Percentiles rank a stretch among this genome's conserved stretches.
Conservation (phyloP, 2,113 vertebrate species). For the Ochotona princeps region DNA sequence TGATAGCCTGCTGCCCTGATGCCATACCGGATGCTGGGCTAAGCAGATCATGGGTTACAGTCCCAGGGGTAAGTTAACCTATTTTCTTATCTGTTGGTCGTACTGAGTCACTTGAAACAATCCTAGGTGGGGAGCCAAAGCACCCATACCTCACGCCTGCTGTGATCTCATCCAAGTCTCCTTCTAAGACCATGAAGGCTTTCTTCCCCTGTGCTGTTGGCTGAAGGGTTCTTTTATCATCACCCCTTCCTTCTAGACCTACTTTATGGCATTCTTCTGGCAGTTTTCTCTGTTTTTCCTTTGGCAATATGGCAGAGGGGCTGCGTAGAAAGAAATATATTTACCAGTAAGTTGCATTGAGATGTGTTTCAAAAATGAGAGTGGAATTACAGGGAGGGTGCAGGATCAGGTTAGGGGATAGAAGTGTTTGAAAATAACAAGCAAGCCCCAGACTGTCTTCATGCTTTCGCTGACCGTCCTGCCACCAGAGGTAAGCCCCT, state of each 20-base stretch:
- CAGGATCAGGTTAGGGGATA: conserved; percentile 1
- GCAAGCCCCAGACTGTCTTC: not conserved
- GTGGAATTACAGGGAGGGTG: not conserved
- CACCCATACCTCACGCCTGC: not conserved
- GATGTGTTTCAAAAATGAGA: not conserved
- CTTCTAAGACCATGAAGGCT: not conserved
- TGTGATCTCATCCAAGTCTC: not conserved
- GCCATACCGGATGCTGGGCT: no score
- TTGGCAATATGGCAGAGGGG: not conserved
- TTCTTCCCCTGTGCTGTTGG: not conserved
- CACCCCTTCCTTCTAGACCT: not conserved
- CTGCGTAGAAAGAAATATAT: not conserved
- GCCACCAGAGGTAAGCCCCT: not conserved
- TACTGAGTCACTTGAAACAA: not conserved
- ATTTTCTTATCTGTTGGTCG: not conserved
- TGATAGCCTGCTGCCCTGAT: no score
- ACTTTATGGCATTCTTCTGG: fast-evolving
- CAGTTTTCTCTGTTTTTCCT: not conserved
- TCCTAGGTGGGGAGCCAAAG: not conserved
- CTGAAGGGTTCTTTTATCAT: not conserved
- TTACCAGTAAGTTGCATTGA: not conserved
- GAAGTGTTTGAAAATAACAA: conserved; percentile 23
- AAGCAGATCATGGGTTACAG: not conserved
- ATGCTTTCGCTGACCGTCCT: not conserved
- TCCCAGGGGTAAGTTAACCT: not conserved